A percentile compares a stretch with the other conserved stretches of the same genome.
phyloP scores from a whole-genome alignment of 2,888 invertebrate genomes.

The Amphipyra tragopoginis region DNA sequence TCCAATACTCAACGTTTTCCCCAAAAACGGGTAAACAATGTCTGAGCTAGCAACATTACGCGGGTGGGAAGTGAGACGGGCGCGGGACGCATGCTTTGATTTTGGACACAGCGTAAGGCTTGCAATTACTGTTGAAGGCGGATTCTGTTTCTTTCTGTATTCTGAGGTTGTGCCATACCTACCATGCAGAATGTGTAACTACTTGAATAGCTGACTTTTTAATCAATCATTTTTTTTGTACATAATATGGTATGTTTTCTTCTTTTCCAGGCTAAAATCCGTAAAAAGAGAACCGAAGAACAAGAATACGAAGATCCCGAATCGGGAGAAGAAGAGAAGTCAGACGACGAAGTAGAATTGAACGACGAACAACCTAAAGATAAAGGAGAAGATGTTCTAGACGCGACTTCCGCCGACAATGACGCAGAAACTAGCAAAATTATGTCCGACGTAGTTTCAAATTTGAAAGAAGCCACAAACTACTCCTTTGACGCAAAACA shows the following conservation, averaged over 20 bases:
- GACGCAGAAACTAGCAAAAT: constrained; percentile 71
- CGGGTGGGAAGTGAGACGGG: no score
- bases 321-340: constrained; percentile 89
- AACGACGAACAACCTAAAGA: constrained; percentile 71
- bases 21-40: no score
- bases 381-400: constrained; percentile 67
- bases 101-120: no score
- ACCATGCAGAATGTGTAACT: no score
- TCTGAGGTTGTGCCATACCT: no score
- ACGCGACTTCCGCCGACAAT: constrained; percentile 64
- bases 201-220: no score
- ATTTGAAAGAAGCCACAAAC: constrained; percentile 84
- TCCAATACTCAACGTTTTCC: no score
- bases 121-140: no score
- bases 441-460: constrained; percentile 80
- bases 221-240: no score
- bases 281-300: constrained; percentile 89
- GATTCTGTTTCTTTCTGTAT: no score
- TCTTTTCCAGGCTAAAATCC: constrained; percentile 84
- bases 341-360: constrained; percentile 83
- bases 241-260: neutral
- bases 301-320: constrained; percentile 92
- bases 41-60: no score
- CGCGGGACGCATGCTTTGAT: no score
- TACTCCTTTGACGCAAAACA: constrained; percentile 94